phyloP scores from a whole-genome alignment of 2,113 vertebrate genomes.

The Eurypyga helias region DNA sequence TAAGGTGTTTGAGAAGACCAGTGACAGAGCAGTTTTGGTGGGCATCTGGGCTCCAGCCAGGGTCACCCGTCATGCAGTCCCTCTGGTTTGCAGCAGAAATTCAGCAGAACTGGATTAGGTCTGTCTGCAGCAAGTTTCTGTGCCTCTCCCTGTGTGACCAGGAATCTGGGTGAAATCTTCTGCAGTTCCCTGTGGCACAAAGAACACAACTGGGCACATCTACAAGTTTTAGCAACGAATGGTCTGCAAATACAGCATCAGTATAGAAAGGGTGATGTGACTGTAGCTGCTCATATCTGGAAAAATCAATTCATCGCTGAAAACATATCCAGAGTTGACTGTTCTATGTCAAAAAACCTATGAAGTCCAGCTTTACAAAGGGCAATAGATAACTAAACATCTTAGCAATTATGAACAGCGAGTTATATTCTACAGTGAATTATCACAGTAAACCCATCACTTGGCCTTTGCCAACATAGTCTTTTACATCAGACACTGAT shows the following conservation, averaged over 20 bases:
- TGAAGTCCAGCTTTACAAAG: neutral
- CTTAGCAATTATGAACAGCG: neutral
- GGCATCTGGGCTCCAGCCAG: no score
- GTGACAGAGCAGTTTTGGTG: no score
- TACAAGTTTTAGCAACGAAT: neutral
- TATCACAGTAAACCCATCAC: neutral
- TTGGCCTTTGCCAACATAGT: neutral
- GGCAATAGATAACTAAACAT: neutral
- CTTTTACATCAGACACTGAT: neutral
- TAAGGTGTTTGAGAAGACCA: no score
- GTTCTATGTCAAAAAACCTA: neutral
- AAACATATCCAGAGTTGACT: neutral
- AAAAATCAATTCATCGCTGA: neutral
- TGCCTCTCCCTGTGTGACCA: neutral
- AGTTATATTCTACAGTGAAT: neutral
- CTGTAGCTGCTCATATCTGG: neutral
- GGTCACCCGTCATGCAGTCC: neutral
- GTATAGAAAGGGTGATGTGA: neutral
- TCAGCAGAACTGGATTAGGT: rapidly evolving
- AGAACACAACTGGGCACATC: neutral
- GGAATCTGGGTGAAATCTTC: neutral
- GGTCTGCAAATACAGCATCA: rapidly evolving
- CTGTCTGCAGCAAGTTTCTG: neutral
- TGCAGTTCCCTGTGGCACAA: neutral
- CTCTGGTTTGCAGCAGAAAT: neutral